Percentiles rank a stretch among this genome's conserved stretches.
Conservation (phyloP, 2,888 invertebrate species). For the Cylloceria caligata region DNA sequence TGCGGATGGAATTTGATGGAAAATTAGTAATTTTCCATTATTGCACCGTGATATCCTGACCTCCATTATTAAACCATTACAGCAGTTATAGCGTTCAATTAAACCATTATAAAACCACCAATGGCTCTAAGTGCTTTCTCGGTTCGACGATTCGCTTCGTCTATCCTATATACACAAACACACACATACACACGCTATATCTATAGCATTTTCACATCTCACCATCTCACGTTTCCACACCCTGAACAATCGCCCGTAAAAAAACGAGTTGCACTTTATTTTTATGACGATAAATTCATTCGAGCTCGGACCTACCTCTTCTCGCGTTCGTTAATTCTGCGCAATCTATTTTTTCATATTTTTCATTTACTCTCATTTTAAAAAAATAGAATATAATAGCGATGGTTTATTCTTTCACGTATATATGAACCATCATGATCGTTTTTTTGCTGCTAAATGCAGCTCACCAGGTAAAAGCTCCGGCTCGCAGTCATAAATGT, state of each 20-base stretch:
- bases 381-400: conserved; percentile 11
- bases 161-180: too few relatives aligned
- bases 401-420: neutral
- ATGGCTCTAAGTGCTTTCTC: conserved; percentile 49
- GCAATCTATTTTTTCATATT: conserved; percentile 4
- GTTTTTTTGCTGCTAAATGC: neutral
- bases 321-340: neutral
- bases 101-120: conserved; percentile 59
- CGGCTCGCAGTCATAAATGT: neutral
- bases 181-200: neutral
- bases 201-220: neutral
- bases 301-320: neutral
- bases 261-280: neutral
- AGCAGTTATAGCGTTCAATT: conserved; percentile 55
- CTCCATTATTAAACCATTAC: conserved; percentile 66
- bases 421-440: neutral
- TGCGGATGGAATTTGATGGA: conserved; percentile 63
- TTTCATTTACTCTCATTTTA: neutral
- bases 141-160: neutral
- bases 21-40: conserved; percentile 65
- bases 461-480: neutral
- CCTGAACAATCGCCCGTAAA: neutral
- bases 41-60: conserved; percentile 42
- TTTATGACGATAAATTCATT: conserved; percentile 44
- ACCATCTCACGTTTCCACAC: neutral